Percentiles rank a stretch among this genome's conserved stretches.
These are phyloP conservation scores for Tachina grossa DNA, from an alignment of 2,888 invertebrate genomes.

Conservation along the genomic window DNA sequence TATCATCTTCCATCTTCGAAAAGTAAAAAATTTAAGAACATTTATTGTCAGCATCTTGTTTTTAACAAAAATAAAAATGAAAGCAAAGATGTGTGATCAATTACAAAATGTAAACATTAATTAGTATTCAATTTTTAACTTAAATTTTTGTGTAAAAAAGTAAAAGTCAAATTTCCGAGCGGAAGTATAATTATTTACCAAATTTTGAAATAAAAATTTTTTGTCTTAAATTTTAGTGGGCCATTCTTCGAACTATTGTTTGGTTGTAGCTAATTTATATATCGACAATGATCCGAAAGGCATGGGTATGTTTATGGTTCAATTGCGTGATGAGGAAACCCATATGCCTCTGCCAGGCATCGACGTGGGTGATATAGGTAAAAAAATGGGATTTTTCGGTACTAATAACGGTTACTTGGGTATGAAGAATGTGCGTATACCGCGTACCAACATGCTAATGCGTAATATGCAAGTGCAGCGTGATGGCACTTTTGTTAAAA, in stretches of 20 bases:
- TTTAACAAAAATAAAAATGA: no score
- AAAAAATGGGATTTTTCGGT: slow-evolving; percentile 94
- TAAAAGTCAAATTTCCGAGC: no score
- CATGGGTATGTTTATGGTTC: slow-evolving; percentile 96
- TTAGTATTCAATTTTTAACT: no score
- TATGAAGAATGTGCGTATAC: slow-evolving; percentile 93
- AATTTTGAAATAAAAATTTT: neutral
- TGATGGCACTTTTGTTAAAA: slow-evolving; percentile 93
- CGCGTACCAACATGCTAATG: slow-evolving; percentile 95
- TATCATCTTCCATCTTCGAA: no score
- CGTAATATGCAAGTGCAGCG: slow-evolving; percentile 95
- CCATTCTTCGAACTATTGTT: slow-evolving; percentile 94
- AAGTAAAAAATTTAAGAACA: no score
- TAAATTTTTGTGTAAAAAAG: no score
- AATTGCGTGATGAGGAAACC: slow-evolving; percentile 94
- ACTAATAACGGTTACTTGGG: slow-evolving; percentile 97
- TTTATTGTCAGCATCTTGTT: no score
- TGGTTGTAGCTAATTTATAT: slow-evolving; percentile 95
- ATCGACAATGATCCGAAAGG: slow-evolving; percentile 92
- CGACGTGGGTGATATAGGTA: slow-evolving; percentile 96
- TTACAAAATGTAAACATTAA: no score
- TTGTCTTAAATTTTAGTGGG: slow-evolving; percentile 85
- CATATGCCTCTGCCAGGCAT: slow-evolving; percentile 94
- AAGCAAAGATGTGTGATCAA: no score
- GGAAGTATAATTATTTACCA: no score